Evolutionary conservation across 2,888 invertebrate genomes (phyloP).

Genomic region (Megastigmus dorsalis): DNA sequence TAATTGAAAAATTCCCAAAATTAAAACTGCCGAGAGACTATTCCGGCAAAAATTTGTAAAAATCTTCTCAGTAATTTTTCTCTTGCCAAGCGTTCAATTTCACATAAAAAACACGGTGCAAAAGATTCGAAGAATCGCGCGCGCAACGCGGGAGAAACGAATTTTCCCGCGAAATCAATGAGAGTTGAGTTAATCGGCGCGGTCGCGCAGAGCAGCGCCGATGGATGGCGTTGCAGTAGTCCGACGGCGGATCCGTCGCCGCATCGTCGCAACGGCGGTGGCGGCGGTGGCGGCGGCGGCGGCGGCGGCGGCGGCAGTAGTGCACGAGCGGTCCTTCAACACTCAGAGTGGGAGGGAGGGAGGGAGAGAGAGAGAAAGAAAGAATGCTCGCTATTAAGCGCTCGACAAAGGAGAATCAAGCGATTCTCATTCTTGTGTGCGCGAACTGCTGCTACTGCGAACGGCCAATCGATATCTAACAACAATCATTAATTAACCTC

Average conservation of each 20-base stretch:
- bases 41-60: no score
- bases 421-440: slow-evolving; percentile 8
- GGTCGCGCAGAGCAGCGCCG: not conserved
- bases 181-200: not conserved
- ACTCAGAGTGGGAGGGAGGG: no score
- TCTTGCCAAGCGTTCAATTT: not conserved
- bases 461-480: slow-evolving; percentile 23
- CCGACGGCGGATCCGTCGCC: not conserved
- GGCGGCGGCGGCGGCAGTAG: no score
- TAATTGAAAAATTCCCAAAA: no score
- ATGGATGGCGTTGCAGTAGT: slow-evolving; percentile 33
- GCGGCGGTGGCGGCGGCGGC: no score
- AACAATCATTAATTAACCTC: slow-evolving; percentile 51
- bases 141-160: no score
- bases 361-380: no score
- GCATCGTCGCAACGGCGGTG: no score
- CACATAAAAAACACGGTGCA: not conserved
- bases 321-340: no score
- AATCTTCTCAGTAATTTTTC: not conserved
- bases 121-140: not conserved
- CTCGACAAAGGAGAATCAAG: slow-evolving; percentile 13
- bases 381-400: slow-evolving; percentile 45
- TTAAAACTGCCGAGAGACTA: no score
- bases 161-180: not conserved
- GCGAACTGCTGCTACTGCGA: not conserved